A percentile compares a stretch with the other conserved stretches of the same genome.
Evolutionary conservation across 2,113 vertebrate species (phyloP).

Genomic region (Rhinoptilus africanus): DNA sequence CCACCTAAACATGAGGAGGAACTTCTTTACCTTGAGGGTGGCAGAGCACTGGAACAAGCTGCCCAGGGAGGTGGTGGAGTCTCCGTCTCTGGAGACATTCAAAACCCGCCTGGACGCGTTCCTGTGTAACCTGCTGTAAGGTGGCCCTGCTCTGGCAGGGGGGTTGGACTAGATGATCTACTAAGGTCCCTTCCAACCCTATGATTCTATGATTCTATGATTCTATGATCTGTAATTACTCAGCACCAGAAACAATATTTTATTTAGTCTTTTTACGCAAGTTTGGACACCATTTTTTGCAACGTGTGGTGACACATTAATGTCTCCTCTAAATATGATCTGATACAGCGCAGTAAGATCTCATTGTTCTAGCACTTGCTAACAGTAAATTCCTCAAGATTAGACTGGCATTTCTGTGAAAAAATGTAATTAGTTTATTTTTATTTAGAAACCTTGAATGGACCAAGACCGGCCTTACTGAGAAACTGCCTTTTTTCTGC

Average conservation of each 20-base stretch:
- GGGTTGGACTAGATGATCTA: no score
- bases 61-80: no score
- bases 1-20: no score
- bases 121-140: no score
- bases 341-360: rapidly evolving
- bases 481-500: not conserved
- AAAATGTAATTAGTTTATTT: not conserved
- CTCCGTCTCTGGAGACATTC: no score
- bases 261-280: not conserved
- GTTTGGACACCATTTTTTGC: not conserved
- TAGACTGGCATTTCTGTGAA: not conserved
- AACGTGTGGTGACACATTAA: not conserved
- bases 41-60: no score
- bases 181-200: no score
- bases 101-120: no score
- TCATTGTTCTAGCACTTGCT: not conserved
- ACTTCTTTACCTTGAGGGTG: no score
- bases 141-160: no score
- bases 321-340: not conserved
- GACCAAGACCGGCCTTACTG: not conserved
- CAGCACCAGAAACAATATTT: not conserved
- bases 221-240: not conserved
- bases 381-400: not conserved
- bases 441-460: not conserved
- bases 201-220: no score